These are phyloP conservation scores for Coreoperca whiteheadi DNA, from an alignment of 2,113 vertebrate genomes.

Conservation along the genomic window DNA sequence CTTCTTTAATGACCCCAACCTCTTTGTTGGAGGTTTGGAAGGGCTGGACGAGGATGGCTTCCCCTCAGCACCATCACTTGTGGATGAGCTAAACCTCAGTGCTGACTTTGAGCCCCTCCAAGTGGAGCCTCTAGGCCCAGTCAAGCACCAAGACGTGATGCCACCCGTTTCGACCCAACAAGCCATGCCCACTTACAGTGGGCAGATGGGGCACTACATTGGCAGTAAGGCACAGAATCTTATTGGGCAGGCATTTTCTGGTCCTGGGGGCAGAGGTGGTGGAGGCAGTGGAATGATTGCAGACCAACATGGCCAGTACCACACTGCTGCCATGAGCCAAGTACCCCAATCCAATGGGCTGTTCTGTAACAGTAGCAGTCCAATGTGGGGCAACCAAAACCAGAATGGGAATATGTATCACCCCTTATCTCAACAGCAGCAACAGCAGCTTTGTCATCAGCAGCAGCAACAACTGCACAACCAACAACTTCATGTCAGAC, in stretches of 20 bases:
- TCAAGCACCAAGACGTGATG: slow-evolving; percentile 85
- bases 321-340: slow-evolving; percentile 87
- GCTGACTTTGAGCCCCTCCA: slow-evolving; percentile 95
- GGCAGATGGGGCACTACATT: slow-evolving; percentile 90
- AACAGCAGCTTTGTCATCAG: slow-evolving; percentile 75
- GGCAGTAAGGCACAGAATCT: slow-evolving; percentile 85
- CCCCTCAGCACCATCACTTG: slow-evolving; percentile 91
- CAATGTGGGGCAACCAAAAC: slow-evolving; percentile 97
- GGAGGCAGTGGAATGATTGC: slow-evolving; percentile 84
- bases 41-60: slow-evolving; percentile 94
- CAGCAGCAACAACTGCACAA: slow-evolving; percentile 74
- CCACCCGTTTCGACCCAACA: slow-evolving; percentile 74
- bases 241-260: slow-evolving; percentile 88
- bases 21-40: slow-evolving; percentile 95
- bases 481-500: slow-evolving; percentile 79
- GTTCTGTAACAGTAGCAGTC: slow-evolving; percentile 92
- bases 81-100: slow-evolving; percentile 95
- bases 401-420: slow-evolving; percentile 82
- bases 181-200: slow-evolving; percentile 84
- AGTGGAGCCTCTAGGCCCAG: slow-evolving; percentile 89
- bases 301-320: slow-evolving; percentile 90
- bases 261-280: slow-evolving; percentile 69
- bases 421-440: slow-evolving; percentile 73
- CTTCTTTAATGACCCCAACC: slow-evolving; percentile 96
- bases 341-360: slow-evolving; percentile 91